Percentiles rank a stretch among this genome's conserved stretches.
phyloP scores from a whole-genome alignment of 2,888 invertebrate species.

The Drosophila lutescens region DNA sequence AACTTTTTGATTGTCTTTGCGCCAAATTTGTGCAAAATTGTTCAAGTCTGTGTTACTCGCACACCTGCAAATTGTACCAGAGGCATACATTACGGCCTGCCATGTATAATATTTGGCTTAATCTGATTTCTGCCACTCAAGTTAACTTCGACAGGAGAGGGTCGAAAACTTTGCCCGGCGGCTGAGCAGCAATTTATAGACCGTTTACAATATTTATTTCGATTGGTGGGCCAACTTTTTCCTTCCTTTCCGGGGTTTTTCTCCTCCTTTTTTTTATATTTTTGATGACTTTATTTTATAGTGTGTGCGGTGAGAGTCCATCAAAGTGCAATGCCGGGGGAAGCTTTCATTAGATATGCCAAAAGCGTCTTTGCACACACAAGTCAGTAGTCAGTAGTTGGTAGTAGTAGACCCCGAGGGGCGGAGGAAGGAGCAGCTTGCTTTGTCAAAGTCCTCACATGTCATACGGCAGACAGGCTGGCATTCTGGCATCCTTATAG shows the following conservation, averaged over 20 bases:
- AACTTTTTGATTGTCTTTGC: conserved; percentile 82
- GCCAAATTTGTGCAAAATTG: conserved; percentile 75
- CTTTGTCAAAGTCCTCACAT: conserved; percentile 65
- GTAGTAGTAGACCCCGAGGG: conserved; percentile 1
- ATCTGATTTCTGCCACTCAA: conserved; percentile 76
- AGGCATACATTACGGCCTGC: conserved; percentile 33
- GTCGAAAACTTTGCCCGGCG: conserved; percentile 63
- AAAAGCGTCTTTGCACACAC: conserved; percentile 51
- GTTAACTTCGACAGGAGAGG: conserved; percentile 55
- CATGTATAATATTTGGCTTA: conserved; percentile 69
- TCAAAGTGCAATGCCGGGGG: conserved; percentile 51
- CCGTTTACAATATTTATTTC: conserved; percentile 54
- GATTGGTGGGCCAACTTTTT: conserved; percentile 36
- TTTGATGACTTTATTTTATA: conserved; percentile 25
- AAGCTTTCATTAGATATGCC: conserved; percentile 67
- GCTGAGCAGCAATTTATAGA: conserved; percentile 63
- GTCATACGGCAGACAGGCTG: conserved; percentile 45
- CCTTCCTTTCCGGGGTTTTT: neutral
- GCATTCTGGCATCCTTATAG: conserved; percentile 41
- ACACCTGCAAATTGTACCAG: conserved; percentile 43
- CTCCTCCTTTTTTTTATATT: conserved; percentile 2
- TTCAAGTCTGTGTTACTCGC: conserved; percentile 45
- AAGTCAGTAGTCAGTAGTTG: conserved; percentile 13
- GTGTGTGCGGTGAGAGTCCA: conserved; percentile 49
- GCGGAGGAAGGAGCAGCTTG: conserved; percentile 22